Evolutionary conservation across 1,140 invertebrate species (phyloP).

Genomic region (Cataglyphis hispanica): DNA sequence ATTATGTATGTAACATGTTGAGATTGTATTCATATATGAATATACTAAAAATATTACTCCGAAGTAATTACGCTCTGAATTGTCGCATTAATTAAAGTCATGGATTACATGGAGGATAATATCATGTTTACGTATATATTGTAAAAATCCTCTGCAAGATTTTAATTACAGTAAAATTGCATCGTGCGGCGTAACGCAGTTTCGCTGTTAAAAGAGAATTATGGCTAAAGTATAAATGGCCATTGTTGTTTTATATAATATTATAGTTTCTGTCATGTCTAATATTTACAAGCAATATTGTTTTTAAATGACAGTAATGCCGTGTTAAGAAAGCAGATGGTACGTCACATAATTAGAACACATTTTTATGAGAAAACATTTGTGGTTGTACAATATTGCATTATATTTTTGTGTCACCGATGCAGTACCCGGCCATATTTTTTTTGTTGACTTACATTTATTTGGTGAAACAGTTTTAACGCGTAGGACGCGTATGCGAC

Average conservation of each 20-base stretch:
- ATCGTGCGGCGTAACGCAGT: constrained; percentile 3
- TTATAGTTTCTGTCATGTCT: constrained; percentile 31
- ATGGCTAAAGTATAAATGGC: constrained; percentile 26
- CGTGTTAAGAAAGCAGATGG: too few species aligned
- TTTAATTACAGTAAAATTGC: constrained; percentile 58
- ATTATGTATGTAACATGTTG: background rate
- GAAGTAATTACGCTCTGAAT: constrained; percentile 43
- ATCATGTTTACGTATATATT: constrained; percentile 46
- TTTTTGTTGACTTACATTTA: background rate
- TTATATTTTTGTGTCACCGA: constrained; percentile 15
- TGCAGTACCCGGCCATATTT: background rate
- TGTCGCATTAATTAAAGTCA: constrained; percentile 54
- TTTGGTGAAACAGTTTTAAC: background rate
- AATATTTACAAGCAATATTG: constrained; percentile 22
- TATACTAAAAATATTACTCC: constrained; percentile 50
- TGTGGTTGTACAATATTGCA: background rate
- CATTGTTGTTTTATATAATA: constrained; percentile 15
- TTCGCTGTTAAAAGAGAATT: constrained; percentile 28
- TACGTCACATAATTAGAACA: background rate
- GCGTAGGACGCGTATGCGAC: background rate
- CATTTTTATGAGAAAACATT: background rate
- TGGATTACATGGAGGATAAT: constrained; percentile 45
- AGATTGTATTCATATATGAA: constrained; percentile 6
- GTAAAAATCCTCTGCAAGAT: constrained; percentile 48
- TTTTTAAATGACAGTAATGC: background rate